These are phyloP conservation scores for Dasypogon diadema DNA, from an alignment of 2,888 invertebrate genomes.

Conservation along the genomic window DNA sequence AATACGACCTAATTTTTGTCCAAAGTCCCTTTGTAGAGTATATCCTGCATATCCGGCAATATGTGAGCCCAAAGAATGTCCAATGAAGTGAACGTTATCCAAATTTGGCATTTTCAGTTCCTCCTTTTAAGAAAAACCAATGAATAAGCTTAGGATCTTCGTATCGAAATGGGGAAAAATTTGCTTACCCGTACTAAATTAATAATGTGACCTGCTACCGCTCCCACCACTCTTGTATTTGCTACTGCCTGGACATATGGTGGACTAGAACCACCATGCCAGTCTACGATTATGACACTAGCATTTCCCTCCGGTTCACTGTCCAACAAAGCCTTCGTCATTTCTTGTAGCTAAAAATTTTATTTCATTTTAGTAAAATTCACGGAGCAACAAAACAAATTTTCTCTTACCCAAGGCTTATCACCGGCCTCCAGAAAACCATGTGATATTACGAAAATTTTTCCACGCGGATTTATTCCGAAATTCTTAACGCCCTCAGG, in stretches of 20 bases:
- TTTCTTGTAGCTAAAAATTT: slow-evolving; percentile 73
- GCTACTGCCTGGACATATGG: slow-evolving; percentile 94
- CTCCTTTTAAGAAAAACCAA: too few relatives aligned
- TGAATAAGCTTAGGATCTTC: too few relatives aligned
- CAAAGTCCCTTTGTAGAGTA: slow-evolving; percentile 77
- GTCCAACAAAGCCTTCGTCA: slow-evolving; percentile 78
- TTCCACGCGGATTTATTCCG: slow-evolving; percentile 74
- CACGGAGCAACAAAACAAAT: too few relatives aligned
- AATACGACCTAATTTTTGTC: slow-evolving; percentile 81
- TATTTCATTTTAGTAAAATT: slow-evolving; percentile 18
- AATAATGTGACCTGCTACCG: slow-evolving; percentile 82
- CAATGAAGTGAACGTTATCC: slow-evolving; percentile 83
- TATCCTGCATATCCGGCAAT: slow-evolving; percentile 87
- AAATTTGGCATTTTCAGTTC: slow-evolving; percentile 71
- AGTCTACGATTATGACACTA: slow-evolving; percentile 85
- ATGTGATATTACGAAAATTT: slow-evolving; percentile 83
- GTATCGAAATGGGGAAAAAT: too few relatives aligned
- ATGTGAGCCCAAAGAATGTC: slow-evolving; percentile 89
- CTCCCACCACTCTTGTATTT: slow-evolving; percentile 87
- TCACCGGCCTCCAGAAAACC: slow-evolving; percentile 89
- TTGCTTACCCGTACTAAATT: slow-evolving; percentile 71
- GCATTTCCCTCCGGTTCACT: slow-evolving; percentile 75
- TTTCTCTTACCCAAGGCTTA: slow-evolving; percentile 79
- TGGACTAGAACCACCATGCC: slow-evolving; percentile 87
- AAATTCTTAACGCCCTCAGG: slow-evolving; percentile 74